These are phyloP conservation scores for Tachysurus fulvidraco DNA, from an alignment of 2,113 vertebrate genomes.

Conservation along the genomic window DNA sequence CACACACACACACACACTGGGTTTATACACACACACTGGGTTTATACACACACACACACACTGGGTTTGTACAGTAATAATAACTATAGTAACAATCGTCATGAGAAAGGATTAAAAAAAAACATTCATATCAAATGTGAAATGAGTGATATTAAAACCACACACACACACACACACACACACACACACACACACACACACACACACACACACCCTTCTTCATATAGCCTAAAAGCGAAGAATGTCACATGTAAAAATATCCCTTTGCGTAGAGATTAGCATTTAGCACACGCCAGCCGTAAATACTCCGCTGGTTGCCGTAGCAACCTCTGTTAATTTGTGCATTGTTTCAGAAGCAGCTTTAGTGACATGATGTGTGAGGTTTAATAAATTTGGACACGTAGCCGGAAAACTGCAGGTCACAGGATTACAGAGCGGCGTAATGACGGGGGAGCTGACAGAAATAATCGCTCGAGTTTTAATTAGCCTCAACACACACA, in stretches of 20 bases:
- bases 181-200: constrained; percentile 4
- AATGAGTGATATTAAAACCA: neutral
- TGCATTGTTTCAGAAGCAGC: constrained; percentile 49
- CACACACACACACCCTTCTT: constrained; percentile 30
- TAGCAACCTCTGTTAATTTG: constrained; percentile 63
- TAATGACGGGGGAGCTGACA: constrained; percentile 64
- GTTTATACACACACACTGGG: too few species aligned
- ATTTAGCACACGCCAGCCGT: neutral
- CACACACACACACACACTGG: too few species aligned
- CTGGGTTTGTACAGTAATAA: neutral
- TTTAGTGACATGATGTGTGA: neutral
- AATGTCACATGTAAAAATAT: neutral
- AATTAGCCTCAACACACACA: constrained; percentile 67
- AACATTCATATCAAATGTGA: neutral
- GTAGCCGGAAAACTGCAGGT: constrained; percentile 35
- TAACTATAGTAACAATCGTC: neutral
- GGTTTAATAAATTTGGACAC: constrained; percentile 28
- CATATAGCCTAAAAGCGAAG: neutral
- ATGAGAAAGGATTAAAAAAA: neutral
- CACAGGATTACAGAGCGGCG: constrained; percentile 62
- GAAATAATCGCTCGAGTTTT: constrained; percentile 67
- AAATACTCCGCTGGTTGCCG: constrained; percentile 59
- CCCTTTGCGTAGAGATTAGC: neutral
- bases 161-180: neutral
- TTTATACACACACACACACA: too few species aligned